phyloP scores from a whole-genome alignment of 2,888 invertebrate species.

The Pandemis heparana region DNA sequence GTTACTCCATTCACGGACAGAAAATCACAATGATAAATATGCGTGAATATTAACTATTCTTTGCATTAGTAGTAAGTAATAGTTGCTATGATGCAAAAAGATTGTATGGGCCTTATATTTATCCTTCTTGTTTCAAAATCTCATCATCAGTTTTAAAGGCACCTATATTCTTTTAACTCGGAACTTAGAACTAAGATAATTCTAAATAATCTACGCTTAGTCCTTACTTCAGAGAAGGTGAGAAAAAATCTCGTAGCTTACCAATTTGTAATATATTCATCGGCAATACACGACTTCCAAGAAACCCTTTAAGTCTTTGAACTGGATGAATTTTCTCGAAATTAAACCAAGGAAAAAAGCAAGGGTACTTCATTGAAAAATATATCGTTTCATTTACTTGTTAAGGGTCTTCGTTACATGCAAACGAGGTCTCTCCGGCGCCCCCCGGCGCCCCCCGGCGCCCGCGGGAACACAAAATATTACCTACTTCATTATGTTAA shows the following conservation, averaged over 20 bases:
- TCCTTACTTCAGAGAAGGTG: no score
- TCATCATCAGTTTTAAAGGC: no score
- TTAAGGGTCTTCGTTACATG: conserved; percentile 25
- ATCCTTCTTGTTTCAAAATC: no score
- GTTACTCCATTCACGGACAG: no score
- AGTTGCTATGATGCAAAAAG: no score
- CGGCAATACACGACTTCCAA: not conserved
- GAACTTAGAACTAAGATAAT: no score
- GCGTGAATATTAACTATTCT: no score
- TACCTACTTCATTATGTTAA: conserved; percentile 30
- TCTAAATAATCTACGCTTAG: no score
- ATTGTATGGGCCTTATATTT: no score
- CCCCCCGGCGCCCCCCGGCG: conserved; percentile 14
- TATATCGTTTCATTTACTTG: conserved; percentile 38
- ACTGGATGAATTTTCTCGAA: not conserved
- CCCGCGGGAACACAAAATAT: conserved; percentile 24
- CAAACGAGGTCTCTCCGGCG: conserved; percentile 25
- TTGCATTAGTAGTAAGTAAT: no score
- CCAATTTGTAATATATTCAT: not conserved
- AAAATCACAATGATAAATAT: no score
- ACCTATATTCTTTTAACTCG: no score
- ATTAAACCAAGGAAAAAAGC: conserved; percentile 3
- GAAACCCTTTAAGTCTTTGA: not conserved
- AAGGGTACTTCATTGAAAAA: conserved; percentile 21
- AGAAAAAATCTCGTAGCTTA: not conserved